A percentile compares a stretch with the other conserved stretches of the same genome.
Evolutionary conservation across 1,140 invertebrate species (phyloP).

Genomic region (Sinonovacula constricta): DNA sequence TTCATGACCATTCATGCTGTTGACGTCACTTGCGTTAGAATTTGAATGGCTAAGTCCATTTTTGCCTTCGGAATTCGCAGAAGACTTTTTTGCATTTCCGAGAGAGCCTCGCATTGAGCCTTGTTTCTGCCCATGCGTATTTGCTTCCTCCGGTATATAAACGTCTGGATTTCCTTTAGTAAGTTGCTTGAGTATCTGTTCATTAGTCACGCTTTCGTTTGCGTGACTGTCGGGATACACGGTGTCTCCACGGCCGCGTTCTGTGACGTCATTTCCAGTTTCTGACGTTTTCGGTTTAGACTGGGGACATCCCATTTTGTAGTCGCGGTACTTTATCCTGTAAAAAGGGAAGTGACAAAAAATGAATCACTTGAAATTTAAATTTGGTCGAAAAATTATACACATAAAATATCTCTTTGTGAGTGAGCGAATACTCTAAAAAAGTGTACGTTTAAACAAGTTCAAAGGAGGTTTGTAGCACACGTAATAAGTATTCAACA

Average conservation of each 20-base stretch:
- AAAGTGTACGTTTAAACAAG: no score
- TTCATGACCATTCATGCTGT: neutral
- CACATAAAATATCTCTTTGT: no score
- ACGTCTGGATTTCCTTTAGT: conserved; percentile 28
- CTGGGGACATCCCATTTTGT: conserved; percentile 43
- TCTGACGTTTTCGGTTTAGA: conserved; percentile 28
- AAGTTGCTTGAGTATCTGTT: conserved; percentile 1
- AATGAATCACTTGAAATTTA: no score
- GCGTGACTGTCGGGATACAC: neutral
- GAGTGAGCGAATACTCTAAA: no score
- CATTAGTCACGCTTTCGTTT: neutral
- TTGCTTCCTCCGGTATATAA: neutral
- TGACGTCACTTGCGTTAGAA: neutral
- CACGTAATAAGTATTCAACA: no score
- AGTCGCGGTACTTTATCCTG: no score
- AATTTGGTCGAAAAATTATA: no score
- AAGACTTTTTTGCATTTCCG: neutral
- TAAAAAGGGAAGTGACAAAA: no score
- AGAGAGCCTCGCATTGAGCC: neutral
- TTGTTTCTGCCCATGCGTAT: neutral
- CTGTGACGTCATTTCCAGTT: neutral
- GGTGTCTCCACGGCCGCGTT: neutral
- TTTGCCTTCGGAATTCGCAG: neutral
- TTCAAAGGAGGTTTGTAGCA: no score
- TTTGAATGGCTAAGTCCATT: no score